phyloP scores from a whole-genome alignment of 2,113 vertebrate genomes.

The Lagopus muta region DNA sequence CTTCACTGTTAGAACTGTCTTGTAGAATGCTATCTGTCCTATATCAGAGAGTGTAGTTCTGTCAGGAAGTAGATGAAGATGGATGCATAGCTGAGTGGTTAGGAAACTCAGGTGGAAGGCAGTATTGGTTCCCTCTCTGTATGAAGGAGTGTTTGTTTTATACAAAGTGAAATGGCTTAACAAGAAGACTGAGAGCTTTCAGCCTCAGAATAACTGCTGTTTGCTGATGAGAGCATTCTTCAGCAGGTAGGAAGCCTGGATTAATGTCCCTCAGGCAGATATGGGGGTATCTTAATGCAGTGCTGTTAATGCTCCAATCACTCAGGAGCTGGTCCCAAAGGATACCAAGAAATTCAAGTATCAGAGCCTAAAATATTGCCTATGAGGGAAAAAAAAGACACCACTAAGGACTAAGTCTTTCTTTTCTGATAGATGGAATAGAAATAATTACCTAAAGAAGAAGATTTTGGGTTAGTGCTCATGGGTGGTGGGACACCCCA shows the following conservation, averaged over 20 bases:
- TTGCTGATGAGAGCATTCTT: conserved; percentile 1
- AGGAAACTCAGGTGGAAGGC: neutral
- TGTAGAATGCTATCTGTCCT: neutral
- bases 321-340: neutral
- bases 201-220: neutral
- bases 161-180: conserved; percentile 13
- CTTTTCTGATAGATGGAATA: neutral
- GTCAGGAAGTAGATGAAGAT: neutral
- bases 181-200: neutral
- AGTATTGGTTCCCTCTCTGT: neutral
- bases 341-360: neutral
- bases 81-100: rapidly evolving
- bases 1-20: rapidly evolving
- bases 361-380: neutral
- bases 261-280: neutral
- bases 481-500: neutral
- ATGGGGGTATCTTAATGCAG: neutral
- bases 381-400: neutral
- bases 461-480: neutral
- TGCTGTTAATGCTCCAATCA: neutral
- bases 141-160: neutral
- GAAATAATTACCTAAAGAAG: neutral
- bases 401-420: neutral
- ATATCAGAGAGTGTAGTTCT: neutral
- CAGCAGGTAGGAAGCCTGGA: neutral